Percentiles rank a stretch among this genome's conserved stretches.
phyloP scores from a whole-genome alignment of 2,113 vertebrate species.

The Sakesphorus luctuosus region DNA sequence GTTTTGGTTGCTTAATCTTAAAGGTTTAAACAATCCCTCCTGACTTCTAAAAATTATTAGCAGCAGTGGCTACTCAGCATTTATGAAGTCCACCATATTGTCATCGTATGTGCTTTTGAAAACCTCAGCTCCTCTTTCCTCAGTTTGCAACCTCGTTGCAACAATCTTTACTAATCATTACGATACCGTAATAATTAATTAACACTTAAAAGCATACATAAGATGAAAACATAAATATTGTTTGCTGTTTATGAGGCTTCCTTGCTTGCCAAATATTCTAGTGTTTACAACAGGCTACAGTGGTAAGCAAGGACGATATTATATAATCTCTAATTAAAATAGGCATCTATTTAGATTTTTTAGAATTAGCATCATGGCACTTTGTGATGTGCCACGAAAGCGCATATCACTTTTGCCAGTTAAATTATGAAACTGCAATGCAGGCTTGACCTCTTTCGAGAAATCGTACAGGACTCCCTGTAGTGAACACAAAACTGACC shows the following conservation, averaged over 20 bases:
- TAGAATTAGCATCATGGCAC: background rate
- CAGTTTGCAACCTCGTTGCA: background rate
- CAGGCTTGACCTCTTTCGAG: background rate
- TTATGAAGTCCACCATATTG: background rate
- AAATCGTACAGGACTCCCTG: fast-evolving
- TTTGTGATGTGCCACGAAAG: background rate
- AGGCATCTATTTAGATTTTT: fast-evolving
- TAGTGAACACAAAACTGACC: fast-evolving
- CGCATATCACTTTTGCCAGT: background rate
- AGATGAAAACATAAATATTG: background rate
- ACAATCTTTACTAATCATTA: background rate
- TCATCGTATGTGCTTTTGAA: background rate
- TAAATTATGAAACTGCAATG: background rate
- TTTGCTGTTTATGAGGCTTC: background rate
- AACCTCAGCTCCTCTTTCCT: background rate
- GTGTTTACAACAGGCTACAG: background rate
- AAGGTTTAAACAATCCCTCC: background rate
- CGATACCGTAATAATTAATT: background rate
- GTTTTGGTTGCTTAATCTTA: background rate
- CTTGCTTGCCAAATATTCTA: background rate
- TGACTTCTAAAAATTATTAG: background rate
- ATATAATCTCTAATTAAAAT: background rate
- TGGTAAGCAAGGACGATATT: fast-evolving
- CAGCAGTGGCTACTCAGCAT: background rate
- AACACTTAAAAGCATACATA: background rate